phyloP scores from a whole-genome alignment of 2,113 vertebrate genomes.

The Pseudonaja textilis region DNA sequence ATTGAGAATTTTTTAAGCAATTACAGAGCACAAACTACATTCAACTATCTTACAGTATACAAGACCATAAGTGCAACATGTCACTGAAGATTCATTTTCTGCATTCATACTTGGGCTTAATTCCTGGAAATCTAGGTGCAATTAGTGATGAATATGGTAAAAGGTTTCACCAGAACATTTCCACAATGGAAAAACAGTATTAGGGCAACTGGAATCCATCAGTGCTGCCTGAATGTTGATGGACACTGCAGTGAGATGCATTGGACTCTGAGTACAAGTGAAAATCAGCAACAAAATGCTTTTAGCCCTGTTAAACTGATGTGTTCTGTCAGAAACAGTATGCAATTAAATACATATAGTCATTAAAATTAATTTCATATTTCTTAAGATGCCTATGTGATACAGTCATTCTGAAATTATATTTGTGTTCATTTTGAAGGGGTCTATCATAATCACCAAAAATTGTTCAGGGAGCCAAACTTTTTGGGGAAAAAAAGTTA shows the following conservation, averaged over 20 bases:
- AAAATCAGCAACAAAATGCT: too few species aligned
- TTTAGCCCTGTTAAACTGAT: too few species aligned
- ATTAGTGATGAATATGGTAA: neutral
- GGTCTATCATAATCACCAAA: neutral
- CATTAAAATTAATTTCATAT: neutral
- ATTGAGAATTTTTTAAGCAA: neutral
- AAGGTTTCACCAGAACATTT: neutral
- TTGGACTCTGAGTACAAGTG: neutral
- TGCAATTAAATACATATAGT: too few species aligned
- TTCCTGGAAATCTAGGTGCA: neutral
- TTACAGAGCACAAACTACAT: neutral
- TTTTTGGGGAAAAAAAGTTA: too few species aligned
- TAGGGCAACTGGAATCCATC: neutral
- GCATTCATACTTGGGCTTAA: neutral
- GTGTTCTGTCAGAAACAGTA: too few species aligned
- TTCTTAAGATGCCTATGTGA: neutral
- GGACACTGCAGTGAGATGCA: neutral
- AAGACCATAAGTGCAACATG: neutral
- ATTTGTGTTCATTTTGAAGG: neutral
- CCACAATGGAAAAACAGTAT: neutral
- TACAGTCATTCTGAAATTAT: neutral
- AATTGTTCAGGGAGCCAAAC: neutral
- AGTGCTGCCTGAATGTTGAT: neutral
- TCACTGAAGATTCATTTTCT: neutral
- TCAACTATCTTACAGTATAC: neutral